A percentile compares a stretch with the other conserved stretches of the same genome.
Evolutionary conservation across 2,797 vertebrate genomes (phyloP).

Genomic region (Syndactyla subalaris): DNA sequence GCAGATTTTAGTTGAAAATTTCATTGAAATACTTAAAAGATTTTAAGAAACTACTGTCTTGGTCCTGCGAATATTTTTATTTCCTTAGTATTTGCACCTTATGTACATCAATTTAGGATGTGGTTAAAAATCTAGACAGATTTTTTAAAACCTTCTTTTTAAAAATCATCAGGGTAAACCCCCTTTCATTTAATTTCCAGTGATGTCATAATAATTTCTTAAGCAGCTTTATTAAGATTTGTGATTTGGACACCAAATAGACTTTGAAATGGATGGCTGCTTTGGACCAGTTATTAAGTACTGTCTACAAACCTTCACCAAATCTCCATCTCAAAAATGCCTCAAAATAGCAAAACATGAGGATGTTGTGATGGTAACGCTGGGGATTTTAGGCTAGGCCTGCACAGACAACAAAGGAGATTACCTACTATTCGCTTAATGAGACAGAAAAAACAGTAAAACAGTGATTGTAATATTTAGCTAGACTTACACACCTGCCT

Average conservation of each 20-base stretch:
- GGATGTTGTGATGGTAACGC: background rate
- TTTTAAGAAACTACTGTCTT: background rate
- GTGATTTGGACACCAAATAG: background rate
- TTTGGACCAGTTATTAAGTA: background rate
- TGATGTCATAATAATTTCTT: background rate
- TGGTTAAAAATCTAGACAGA: background rate
- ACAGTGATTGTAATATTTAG: background rate
- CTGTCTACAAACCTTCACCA: background rate
- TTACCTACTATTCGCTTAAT: background rate
- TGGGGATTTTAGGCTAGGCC: background rate
- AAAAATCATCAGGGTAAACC: background rate
- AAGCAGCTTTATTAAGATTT: background rate
- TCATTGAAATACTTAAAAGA: background rate
- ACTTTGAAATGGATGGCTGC: background rate
- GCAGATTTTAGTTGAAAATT: background rate
- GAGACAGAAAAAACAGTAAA: background rate
- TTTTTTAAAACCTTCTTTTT: background rate
- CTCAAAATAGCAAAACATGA: background rate
- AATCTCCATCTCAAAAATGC: background rate
- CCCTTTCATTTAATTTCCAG: background rate
- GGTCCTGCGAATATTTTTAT: background rate
- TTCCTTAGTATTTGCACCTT: background rate
- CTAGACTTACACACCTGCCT: background rate
- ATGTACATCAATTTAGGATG: background rate
- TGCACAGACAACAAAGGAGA: background rate